A percentile compares a stretch with the other conserved stretches of the same genome.
Conservation (phyloP, 2,797 vertebrate species). For the Nasua narica region DNA sequence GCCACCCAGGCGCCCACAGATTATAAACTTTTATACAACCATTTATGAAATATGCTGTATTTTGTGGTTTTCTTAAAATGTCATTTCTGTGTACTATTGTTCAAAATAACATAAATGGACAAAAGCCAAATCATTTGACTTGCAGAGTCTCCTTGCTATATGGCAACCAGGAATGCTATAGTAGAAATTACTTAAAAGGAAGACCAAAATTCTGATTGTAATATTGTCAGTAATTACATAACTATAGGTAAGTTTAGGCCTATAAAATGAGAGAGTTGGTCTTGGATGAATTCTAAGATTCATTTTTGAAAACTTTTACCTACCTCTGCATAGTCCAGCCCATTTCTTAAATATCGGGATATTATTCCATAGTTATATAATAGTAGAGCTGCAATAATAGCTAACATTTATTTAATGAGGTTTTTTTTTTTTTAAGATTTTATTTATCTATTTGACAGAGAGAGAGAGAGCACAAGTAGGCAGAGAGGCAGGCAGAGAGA, state of each 20-base stretch:
- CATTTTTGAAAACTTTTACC: background rate
- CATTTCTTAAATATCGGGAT: background rate
- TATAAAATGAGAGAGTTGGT: background rate
- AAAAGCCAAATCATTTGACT: background rate
- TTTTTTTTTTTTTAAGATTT: background rate
- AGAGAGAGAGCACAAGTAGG: too few relatives aligned
- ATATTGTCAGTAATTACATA: background rate
- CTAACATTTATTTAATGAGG: background rate
- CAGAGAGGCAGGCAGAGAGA: too few relatives aligned
- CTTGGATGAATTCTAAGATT: background rate
- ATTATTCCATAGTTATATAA: background rate
- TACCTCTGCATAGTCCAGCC: background rate
- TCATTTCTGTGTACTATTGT: background rate
- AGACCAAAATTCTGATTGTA: background rate
- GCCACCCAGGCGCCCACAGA: too few relatives aligned
- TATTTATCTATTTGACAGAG: too few relatives aligned
- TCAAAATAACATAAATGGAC: background rate
- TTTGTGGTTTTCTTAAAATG: conserved; percentile 16
- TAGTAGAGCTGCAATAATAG: background rate
- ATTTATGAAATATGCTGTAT: background rate
- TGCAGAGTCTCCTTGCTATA: background rate
- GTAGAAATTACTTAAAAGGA: background rate
- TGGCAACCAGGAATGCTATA: background rate
- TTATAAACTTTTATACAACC: background rate
- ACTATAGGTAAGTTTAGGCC: background rate